These are phyloP conservation scores for Volucella inanis DNA, from an alignment of 2,888 invertebrate species.

Conservation along the genomic window DNA sequence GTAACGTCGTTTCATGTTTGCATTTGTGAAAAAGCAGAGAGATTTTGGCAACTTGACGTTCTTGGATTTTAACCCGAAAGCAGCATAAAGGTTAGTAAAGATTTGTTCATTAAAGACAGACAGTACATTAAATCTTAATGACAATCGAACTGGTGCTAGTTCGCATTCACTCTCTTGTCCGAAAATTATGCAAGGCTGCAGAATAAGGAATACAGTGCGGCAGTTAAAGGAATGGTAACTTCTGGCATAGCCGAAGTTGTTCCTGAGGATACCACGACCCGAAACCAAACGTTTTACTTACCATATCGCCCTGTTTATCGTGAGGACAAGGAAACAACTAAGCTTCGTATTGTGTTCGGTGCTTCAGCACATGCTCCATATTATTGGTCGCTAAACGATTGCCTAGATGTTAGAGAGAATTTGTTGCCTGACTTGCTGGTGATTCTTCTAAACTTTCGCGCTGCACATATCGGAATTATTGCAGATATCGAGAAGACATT, in stretches of 20 bases:
- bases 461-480: too few relatives aligned
- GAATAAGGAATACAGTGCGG: too few relatives aligned
- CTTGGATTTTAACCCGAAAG: too few relatives aligned
- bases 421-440: too few relatives aligned
- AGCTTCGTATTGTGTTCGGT: background rate
- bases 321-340: background rate
- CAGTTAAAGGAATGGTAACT: background rate
- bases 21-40: too few relatives aligned
- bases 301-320: background rate
- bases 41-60: too few relatives aligned
- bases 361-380: background rate
- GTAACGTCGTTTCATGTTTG: background rate
- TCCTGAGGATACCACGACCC: background rate
- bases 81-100: background rate
- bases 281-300: background rate
- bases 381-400: too few relatives aligned
- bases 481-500: too few relatives aligned
- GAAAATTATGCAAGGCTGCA: background rate
- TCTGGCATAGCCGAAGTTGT: conserved; percentile 13
- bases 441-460: too few relatives aligned
- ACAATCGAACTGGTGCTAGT: background rate
- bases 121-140: background rate
- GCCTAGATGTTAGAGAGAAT: too few relatives aligned
- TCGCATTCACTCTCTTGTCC: conserved; percentile 3
- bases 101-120: background rate